A percentile compares a stretch with the other conserved stretches of the same genome.
Conservation (phyloP, 2,797 vertebrate genomes). For the Euthynnus affinis region DNA sequence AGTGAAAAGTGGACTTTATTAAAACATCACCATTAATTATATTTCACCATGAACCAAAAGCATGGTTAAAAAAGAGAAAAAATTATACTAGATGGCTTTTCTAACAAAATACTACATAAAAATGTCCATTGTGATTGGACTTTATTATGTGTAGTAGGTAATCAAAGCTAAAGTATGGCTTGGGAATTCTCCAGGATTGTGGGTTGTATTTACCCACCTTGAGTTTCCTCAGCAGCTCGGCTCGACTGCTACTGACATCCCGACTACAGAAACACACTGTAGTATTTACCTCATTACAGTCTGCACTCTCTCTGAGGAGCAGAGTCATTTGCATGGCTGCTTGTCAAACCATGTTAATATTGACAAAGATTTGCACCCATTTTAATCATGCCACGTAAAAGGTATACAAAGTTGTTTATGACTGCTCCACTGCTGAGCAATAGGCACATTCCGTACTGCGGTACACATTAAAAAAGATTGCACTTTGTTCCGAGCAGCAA, state of each 20-base stretch:
- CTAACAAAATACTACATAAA: constrained; percentile 42
- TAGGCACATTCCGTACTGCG: constrained; percentile 41
- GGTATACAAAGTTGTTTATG: constrained; percentile 72
- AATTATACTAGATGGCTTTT: constrained; percentile 32
- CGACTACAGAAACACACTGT: constrained; percentile 40
- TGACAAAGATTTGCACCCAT: constrained; percentile 74
- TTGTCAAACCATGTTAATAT: constrained; percentile 70
- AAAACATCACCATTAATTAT: too few species aligned
- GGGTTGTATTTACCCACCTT: constrained; percentile 43
- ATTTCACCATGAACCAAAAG: background rate
- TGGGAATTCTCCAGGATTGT: constrained; percentile 32
- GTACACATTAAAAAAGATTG: constrained; percentile 70
- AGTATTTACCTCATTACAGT: constrained; percentile 67
- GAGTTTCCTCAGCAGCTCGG: constrained; percentile 56
- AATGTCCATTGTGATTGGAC: constrained; percentile 38
- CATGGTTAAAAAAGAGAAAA: background rate
- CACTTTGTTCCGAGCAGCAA: constrained; percentile 70
- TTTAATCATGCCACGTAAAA: constrained; percentile 72
- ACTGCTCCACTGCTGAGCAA: constrained; percentile 52
- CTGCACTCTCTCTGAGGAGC: constrained; percentile 57
- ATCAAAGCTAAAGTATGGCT: constrained; percentile 46
- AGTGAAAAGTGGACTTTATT: background rate
- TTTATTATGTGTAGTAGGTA: constrained; percentile 37
- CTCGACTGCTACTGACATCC: constrained; percentile 51
- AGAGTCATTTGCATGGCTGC: constrained; percentile 65